Evolutionary conservation across 2,113 vertebrate genomes (phyloP), one percentile per base, ranked within the genome.

Genomic region (Vidua macroura): DNA sequence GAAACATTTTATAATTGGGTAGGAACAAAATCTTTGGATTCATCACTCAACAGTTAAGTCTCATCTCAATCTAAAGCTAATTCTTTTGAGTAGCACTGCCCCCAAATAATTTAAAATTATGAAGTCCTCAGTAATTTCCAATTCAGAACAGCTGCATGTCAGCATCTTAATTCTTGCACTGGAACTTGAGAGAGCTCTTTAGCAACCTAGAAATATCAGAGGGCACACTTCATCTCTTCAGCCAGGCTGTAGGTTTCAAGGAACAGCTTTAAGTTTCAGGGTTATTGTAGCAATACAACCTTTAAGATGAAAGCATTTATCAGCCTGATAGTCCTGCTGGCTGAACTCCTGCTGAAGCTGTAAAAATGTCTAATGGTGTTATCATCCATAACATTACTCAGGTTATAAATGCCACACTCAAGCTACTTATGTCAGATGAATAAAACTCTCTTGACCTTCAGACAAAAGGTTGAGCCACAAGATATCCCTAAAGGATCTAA

Each of bases 251-350:
- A 93, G 88, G 86, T 94, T 95, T 88, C 90, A 91, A 93, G 78
- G 25, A 95, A 31, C 85, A 93, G 62, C 62, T 79, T 91, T 88
- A 94, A 93, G 58, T 92, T 95, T 94, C 13, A 10, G 66, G 79
- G 55, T 94, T 90, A 96, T 83, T 92, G 92, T 73, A 93, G 95
- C 88, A 87, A 79, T 85, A 79, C 85, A 95, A 85, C 70, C 74
- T 96, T 91, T 88, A 85, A 95, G 92, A 96, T 83, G 55, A 93
- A 96, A 95, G 93, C 92, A 93, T 96, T 96, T 96, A 96, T 95
- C 95, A 96, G 84, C 53, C 70, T 83, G 93, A 95, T 96, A 96
- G 92, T 91, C 75, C 78, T 85, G 63, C 92, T 90, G 93, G 92
- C 93, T 95, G 82, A 94, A 90, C 84, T 93, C 88, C 83, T 95